phyloP scores from a whole-genome alignment of 1,140 invertebrate genomes.

The Mesaphorura yosii region DNA sequence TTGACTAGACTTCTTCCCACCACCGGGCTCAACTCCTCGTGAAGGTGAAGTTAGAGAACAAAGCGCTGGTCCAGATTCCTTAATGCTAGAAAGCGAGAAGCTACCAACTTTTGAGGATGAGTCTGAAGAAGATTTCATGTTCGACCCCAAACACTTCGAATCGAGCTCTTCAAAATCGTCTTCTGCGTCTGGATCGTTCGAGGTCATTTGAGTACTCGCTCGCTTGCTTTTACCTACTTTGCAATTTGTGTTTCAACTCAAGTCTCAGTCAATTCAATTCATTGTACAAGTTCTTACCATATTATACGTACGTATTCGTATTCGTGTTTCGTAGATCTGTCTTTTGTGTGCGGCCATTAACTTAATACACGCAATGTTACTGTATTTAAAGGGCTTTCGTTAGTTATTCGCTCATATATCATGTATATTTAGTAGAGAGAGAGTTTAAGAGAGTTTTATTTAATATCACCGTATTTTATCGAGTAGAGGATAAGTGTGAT shows the following conservation, averaged over 20 bases:
- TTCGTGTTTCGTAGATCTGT: too few species aligned
- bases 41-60: too few species aligned
- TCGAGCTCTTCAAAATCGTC: conserved; percentile 22
- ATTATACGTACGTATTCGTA: background rate
- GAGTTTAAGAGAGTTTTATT: too few species aligned
- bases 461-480: too few species aligned
- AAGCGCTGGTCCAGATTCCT: background rate
- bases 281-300: background rate
- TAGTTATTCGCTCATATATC: too few species aligned
- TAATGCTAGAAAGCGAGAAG: background rate
- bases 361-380: too few species aligned
- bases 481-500: too few species aligned
- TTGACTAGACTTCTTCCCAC: background rate
- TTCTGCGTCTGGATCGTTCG: conserved; percentile 11
- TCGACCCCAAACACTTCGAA: conserved; percentile 28
- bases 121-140: conserved; percentile 28
- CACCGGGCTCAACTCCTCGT: background rate
- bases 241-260: too few species aligned
- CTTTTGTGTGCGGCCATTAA: too few species aligned
- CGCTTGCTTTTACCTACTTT: background rate
- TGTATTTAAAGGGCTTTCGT: too few species aligned
- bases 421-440: too few species aligned
- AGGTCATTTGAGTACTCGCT: conserved; percentile 17
- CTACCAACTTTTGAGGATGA: conserved; percentile 13
- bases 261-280: too few species aligned